A percentile compares a stretch with the other conserved stretches of the same genome.
These are phyloP conservation scores for Camelus bactrianus DNA, from an alignment of 2,113 vertebrate genomes.

Conservation along the genomic window DNA sequence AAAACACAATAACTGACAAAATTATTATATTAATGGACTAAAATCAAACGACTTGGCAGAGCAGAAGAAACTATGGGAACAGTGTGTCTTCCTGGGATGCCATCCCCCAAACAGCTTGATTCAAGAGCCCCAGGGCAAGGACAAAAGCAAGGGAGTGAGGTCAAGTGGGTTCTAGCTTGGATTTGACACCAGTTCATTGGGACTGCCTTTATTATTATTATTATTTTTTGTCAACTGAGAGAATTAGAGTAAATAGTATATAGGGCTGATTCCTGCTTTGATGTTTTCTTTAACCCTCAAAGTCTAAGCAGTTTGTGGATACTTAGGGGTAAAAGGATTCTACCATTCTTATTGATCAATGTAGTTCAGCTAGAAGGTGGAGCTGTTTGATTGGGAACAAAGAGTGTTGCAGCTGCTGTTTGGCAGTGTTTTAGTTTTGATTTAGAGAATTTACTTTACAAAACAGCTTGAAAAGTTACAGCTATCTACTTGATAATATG, in stretches of 20 bases:
- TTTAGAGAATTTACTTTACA: not conserved
- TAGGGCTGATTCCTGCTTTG: not conserved
- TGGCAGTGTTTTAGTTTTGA: slow-evolving; percentile 30
- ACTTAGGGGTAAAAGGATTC: not conserved
- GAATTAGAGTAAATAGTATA: not conserved
- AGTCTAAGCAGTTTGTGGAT: not conserved
- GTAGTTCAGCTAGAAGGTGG: not conserved
- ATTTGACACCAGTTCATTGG: not conserved
- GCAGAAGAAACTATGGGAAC: not conserved
- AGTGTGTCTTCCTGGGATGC: not conserved
- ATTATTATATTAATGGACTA: not conserved
- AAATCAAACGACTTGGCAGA: not conserved
- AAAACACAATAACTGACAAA: not conserved
- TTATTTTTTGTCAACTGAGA: not conserved
- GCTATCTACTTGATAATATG: not conserved
- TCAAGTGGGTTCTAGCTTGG: not conserved
- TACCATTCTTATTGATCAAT: not conserved
- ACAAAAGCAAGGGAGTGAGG: not conserved
- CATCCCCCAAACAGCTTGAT: not conserved
- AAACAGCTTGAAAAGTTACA: not conserved
- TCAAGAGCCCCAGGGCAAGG: fast-evolving
- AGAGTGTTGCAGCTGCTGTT: not conserved
- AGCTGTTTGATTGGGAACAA: not conserved
- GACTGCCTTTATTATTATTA: not conserved
- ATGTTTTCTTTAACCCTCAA: not conserved